Evolutionary conservation across 2,113 vertebrate genomes (phyloP).

Genomic region (Nyctibius bracteatus): DNA sequence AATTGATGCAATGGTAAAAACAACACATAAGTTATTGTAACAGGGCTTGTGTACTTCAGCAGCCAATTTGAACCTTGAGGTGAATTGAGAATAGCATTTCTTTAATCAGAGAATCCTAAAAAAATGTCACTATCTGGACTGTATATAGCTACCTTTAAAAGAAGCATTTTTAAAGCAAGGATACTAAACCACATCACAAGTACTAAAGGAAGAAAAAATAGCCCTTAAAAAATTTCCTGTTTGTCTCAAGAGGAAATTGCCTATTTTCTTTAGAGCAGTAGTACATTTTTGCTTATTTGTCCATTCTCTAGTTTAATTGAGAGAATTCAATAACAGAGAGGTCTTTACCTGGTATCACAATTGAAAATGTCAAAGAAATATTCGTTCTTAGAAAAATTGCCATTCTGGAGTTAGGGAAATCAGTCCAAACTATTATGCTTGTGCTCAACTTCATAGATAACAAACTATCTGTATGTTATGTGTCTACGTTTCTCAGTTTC

Average conservation of each 20-base stretch:
- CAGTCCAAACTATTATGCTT: neutral
- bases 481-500: neutral
- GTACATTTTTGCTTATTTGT: neutral
- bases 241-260: constrained; percentile 27
- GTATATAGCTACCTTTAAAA: neutral
- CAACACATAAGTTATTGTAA: neutral
- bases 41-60: neutral
- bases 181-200: neutral
- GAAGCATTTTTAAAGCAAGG: neutral
- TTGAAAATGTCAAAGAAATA: neutral
- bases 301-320: neutral
- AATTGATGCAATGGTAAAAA: neutral
- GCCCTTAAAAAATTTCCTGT: constrained; percentile 32
- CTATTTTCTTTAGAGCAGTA: neutral
- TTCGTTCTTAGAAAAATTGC: neutral
- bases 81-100: fast-evolving
- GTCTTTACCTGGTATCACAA: neutral
- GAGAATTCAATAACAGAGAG: neutral
- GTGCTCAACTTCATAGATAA: neutral
- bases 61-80: neutral
- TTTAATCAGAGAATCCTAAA: neutral
- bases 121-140: neutral
- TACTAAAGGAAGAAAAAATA: constrained; percentile 14
- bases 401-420: neutral
- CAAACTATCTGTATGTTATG: neutral